phyloP scores from a whole-genome alignment of 2,113 vertebrate genomes.

The Prinia subflava region DNA sequence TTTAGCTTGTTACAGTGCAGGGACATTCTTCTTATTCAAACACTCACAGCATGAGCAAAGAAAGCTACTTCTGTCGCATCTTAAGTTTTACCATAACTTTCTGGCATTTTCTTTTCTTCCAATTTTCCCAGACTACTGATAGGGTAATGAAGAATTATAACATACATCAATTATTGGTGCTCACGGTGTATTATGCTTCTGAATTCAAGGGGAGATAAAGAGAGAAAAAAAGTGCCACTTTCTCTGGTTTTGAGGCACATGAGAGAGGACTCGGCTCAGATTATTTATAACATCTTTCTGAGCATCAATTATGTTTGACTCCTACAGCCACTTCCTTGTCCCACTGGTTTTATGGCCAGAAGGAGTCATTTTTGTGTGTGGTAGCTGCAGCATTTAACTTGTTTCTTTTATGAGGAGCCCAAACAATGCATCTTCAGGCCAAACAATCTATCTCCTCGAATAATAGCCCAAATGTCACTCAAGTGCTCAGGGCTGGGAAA shows the following conservation, averaged over 20 bases:
- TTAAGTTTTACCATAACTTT: constrained; percentile 82
- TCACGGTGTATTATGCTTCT: constrained; percentile 64
- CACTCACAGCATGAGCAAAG: constrained; percentile 93
- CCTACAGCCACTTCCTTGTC: constrained; percentile 62
- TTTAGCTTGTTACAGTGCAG: constrained; percentile 95
- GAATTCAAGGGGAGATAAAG: constrained; percentile 64
- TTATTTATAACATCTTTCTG: constrained; percentile 72
- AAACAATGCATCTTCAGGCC: constrained; percentile 69
- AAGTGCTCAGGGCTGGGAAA: constrained; percentile 41
- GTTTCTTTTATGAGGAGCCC: constrained; percentile 70
- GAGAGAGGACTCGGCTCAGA: constrained; percentile 27
- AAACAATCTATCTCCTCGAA: constrained; percentile 54
- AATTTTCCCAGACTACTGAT: constrained; percentile 78
- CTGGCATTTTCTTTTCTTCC: constrained; percentile 77
- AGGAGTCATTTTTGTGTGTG: constrained; percentile 62
- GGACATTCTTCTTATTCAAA: constrained; percentile 98
- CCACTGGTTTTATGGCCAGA: constrained; percentile 60
- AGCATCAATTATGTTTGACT: constrained; percentile 67
- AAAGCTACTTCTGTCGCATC: constrained; percentile 83
- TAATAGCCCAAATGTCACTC: constrained; percentile 39
- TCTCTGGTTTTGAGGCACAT: constrained; percentile 65
- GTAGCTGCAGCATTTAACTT: constrained; percentile 55
- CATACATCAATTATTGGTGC: constrained; percentile 78
- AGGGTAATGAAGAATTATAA: constrained; percentile 78
- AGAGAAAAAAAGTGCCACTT: constrained; percentile 50